Conservation (phyloP, 2,888 invertebrate genomes). For the Drosophila picticornis region DNA sequence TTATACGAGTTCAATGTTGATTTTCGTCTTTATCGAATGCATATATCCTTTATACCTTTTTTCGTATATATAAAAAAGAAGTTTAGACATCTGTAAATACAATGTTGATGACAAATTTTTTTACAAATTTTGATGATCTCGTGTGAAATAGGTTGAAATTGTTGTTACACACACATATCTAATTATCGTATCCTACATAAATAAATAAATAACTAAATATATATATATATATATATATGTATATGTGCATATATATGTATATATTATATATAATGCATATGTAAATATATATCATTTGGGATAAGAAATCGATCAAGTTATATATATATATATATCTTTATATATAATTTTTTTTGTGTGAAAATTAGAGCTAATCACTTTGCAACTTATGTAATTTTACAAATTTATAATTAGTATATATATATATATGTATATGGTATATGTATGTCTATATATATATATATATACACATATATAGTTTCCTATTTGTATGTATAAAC, state of each 20-base stretch:
- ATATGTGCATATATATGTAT: slow-evolving; percentile 4
- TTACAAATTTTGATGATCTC: slow-evolving; percentile 26
- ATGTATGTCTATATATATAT: slow-evolving; percentile 20
- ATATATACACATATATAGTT: slow-evolving; percentile 25
- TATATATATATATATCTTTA: background rate
- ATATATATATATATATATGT: background rate
- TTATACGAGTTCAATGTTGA: background rate
- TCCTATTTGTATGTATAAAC: slow-evolving; percentile 50
- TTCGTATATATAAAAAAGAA: background rate
- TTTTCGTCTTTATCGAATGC: background rate
- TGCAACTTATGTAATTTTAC: slow-evolving; percentile 16
- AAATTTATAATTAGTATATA: slow-evolving; percentile 31
- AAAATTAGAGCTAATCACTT: slow-evolving; percentile 32
- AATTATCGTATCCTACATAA: slow-evolving; percentile 7
- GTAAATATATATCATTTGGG: slow-evolving; percentile 21
- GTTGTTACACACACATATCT: background rate
- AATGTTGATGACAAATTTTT: slow-evolving; percentile 26
- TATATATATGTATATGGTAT: slow-evolving; percentile 28
- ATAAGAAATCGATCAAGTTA: slow-evolving; percentile 24
- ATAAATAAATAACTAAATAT: slow-evolving; percentile 1
- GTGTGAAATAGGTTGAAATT: slow-evolving; percentile 6
- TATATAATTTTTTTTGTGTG: background rate
- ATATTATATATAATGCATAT: slow-evolving; percentile 14
- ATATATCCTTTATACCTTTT: background rate
- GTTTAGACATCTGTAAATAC: slow-evolving; percentile 20